phyloP scores from a whole-genome alignment of 2,113 vertebrate species.

The Erythrolamprus reginae region DNA sequence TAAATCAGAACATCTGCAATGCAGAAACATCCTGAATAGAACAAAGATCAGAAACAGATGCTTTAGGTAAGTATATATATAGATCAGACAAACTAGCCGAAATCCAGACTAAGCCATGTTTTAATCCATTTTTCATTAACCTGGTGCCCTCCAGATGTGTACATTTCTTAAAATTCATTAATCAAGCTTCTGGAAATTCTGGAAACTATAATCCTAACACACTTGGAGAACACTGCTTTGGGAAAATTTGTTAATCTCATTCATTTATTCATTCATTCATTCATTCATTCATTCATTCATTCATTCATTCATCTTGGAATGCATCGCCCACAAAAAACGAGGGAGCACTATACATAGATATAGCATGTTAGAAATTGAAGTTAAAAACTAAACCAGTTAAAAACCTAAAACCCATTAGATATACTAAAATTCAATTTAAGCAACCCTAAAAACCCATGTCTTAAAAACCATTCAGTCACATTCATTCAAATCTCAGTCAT shows the following conservation, averaged over 20 bases:
- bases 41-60: background rate
- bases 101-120: background rate
- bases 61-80: slow-evolving; percentile 17
- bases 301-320: too few species aligned
- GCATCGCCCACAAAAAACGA: too few species aligned
- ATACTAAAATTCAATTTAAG: too few species aligned
- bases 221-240: background rate
- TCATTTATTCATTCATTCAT: background rate
- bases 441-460: too few species aligned
- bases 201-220: background rate
- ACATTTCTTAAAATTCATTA: background rate
- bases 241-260: background rate
- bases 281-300: background rate
- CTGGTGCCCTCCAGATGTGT: background rate
- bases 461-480: too few species aligned
- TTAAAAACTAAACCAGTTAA: too few species aligned
- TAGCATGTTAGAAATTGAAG: too few species aligned
- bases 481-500: too few species aligned
- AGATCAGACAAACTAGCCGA: background rate
- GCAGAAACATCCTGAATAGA: background rate
- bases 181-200: background rate
- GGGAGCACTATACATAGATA: too few species aligned
- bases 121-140: background rate
- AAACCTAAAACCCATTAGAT: too few species aligned
- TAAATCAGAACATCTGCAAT: background rate